Conservation (phyloP, 2,113 vertebrate genomes). For the Meles meles region DNA sequence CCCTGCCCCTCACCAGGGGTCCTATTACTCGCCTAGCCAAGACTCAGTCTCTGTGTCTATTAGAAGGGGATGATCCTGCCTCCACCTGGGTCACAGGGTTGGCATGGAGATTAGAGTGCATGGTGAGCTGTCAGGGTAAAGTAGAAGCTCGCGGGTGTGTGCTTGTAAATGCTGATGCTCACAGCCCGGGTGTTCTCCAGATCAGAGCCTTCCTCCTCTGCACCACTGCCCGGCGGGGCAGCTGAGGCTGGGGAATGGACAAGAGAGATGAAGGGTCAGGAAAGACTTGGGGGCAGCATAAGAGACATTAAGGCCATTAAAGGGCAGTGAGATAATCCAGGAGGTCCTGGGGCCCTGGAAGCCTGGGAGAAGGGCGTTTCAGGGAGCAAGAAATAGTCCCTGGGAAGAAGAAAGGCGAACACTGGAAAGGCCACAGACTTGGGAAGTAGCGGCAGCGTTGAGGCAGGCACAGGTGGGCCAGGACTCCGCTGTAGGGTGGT, state of each 20-base stretch:
- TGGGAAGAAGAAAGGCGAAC: background rate
- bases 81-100: background rate
- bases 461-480: background rate
- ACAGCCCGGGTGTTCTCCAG: rapidly evolving
- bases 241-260: background rate
- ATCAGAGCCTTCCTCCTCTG: rapidly evolving
- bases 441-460: background rate
- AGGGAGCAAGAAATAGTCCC: background rate
- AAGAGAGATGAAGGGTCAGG: background rate
- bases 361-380: background rate
- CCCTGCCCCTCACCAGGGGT: background rate
- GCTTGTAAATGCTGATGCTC: background rate
- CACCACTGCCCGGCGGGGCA: too few relatives aligned
- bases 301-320: background rate
- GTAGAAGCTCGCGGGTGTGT: background rate
- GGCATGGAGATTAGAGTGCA: background rate
- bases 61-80: too few relatives aligned
- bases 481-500: rapidly evolving
- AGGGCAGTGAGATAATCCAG: background rate
- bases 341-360: background rate
- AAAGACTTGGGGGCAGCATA: background rate
- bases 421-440: background rate
- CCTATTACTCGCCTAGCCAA: background rate
- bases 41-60: background rate
- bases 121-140: background rate